Percentiles rank a stretch among this genome's conserved stretches.
Evolutionary conservation across 2,797 vertebrate species (phyloP).

Genomic region (Takifugu rubripes): DNA sequence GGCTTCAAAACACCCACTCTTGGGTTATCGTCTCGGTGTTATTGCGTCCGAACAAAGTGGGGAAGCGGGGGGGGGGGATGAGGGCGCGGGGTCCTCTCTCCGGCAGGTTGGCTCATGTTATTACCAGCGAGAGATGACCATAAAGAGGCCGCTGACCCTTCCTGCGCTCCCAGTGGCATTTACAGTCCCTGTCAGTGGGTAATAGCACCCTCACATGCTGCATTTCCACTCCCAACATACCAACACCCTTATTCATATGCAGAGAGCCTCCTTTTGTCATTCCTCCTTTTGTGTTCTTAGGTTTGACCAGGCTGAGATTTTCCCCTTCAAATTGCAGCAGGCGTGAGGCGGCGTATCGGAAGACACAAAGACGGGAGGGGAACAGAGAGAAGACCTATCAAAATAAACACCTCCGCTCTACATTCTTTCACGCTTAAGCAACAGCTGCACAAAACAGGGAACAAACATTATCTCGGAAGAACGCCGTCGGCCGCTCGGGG

Average conservation of each 20-base stretch:
- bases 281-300: slow-evolving; percentile 24
- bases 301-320: slow-evolving; percentile 9
- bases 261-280: slow-evolving; percentile 27
- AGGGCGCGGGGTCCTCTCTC: slow-evolving; percentile 28
- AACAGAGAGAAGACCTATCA: slow-evolving; percentile 43
- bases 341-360: slow-evolving; percentile 33
- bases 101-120: slow-evolving; percentile 47
- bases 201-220: slow-evolving; percentile 41
- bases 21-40: slow-evolving; percentile 26
- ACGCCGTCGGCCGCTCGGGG: slow-evolving; percentile 25
- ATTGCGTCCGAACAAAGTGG: slow-evolving; percentile 42
- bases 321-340: slow-evolving; percentile 19
- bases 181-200: slow-evolving; percentile 47
- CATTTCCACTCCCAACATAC: slow-evolving; percentile 51
- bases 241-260: slow-evolving; percentile 25
- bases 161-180: slow-evolving; percentile 46
- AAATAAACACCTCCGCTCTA: slow-evolving; percentile 54
- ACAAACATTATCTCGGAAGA: slow-evolving; percentile 72
- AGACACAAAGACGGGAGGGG: slow-evolving; percentile 19
- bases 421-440: slow-evolving; percentile 62
- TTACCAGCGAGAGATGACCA: slow-evolving; percentile 52
- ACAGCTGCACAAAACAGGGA: slow-evolving; percentile 70
- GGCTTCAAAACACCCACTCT: slow-evolving; percentile 20
- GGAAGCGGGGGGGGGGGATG: slow-evolving; percentile 4
- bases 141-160: slow-evolving; percentile 48